phyloP scores from a whole-genome alignment of 2,113 vertebrate genomes.

The Anarrhichthys ocellatus region DNA sequence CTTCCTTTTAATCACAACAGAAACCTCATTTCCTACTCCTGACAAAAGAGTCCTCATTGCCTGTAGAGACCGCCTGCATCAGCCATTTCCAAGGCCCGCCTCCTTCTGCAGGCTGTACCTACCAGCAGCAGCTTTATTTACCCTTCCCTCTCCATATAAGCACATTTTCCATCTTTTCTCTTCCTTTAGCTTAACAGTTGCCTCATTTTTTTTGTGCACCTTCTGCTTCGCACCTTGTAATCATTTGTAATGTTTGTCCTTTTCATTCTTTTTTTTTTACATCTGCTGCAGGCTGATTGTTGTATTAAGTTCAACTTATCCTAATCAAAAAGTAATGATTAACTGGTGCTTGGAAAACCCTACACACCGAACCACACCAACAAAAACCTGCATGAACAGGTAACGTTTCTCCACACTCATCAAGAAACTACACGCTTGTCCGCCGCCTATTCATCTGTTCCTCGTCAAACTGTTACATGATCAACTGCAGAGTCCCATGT shows the following conservation, averaged over 20 bases:
- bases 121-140: conserved; percentile 43
- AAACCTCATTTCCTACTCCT: conserved; percentile 83
- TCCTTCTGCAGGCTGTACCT: conserved; percentile 57
- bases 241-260: background rate
- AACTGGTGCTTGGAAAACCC: conserved; percentile 20
- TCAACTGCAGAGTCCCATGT: conserved; percentile 9
- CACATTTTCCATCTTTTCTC: conserved; percentile 61
- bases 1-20: conserved; percentile 81
- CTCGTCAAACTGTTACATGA: conserved; percentile 23
- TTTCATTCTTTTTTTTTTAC: background rate
- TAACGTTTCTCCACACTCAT: conserved; percentile 35
- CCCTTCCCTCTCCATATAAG: conserved; percentile 63
- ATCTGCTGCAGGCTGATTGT: background rate
- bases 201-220: background rate
- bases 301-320: conserved; percentile 2
- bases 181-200: conserved; percentile 24
- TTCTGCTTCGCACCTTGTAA: conserved; percentile 6
- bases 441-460: conserved; percentile 55
- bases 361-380: conserved; percentile 5
- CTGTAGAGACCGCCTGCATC: conserved; percentile 73
- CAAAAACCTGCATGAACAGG: conserved; percentile 44
- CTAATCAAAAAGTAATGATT: conserved; percentile 6
- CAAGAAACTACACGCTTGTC: conserved; percentile 31
- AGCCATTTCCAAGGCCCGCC: conserved; percentile 70
- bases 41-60: conserved; percentile 79